These are phyloP conservation scores for Macropis europaea DNA, from an alignment of 2,888 invertebrate species.

Conservation along the genomic window DNA sequence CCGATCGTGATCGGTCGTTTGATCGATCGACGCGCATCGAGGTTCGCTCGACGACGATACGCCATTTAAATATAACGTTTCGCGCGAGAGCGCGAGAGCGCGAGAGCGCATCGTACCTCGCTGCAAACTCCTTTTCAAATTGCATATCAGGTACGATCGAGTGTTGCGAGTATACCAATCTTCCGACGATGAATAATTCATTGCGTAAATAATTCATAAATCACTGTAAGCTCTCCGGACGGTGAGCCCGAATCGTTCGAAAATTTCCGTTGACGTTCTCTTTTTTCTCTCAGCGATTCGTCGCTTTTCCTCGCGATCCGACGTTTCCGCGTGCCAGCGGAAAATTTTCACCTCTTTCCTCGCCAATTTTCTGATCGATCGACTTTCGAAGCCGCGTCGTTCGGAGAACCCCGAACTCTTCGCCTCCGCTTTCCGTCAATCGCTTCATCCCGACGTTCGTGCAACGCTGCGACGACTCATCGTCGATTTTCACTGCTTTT, in stretches of 20 bases:
- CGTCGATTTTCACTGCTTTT: no score
- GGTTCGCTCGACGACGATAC: slow-evolving; percentile 15
- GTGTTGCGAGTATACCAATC: slow-evolving; percentile 66
- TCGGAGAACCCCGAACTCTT: no score
- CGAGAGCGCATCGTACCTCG: slow-evolving; percentile 43
- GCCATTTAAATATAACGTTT: slow-evolving; percentile 61
- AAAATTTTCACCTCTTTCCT: background rate
- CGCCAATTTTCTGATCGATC: background rate
- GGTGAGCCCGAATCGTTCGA: slow-evolving; percentile 37
- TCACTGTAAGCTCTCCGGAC: slow-evolving; percentile 44
- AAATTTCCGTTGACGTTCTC: slow-evolving; percentile 37
- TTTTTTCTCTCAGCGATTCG: slow-evolving; percentile 3
- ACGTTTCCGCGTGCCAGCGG: background rate
- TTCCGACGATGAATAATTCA: slow-evolving; percentile 66
- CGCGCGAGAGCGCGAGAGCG: slow-evolving; percentile 41
- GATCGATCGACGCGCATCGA: slow-evolving; percentile 15
- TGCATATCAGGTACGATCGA: slow-evolving; percentile 66
- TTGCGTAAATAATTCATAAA: slow-evolving; percentile 68
- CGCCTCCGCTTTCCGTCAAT: no score
- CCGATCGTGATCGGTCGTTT: slow-evolving; percentile 27
- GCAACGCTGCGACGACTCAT: no score
- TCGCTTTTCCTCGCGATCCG: background rate
- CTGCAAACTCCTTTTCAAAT: slow-evolving; percentile 64
- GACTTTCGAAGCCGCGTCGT: no score
- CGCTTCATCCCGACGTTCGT: no score